These are phyloP conservation scores for Gisinianus flammeolus DNA, from an alignment of 2,888 invertebrate species.

Conservation along the genomic window DNA sequence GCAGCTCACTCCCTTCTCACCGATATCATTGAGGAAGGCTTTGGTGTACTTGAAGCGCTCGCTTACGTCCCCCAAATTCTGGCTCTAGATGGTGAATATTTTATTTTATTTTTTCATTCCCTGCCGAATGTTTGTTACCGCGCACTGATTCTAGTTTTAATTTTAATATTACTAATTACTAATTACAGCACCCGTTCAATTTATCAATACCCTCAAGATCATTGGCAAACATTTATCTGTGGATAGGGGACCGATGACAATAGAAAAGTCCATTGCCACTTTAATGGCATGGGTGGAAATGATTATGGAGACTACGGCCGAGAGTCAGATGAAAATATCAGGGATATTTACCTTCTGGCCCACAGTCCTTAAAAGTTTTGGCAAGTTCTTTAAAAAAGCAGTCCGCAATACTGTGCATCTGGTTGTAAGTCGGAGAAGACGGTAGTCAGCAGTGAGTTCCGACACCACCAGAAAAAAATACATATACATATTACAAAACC, in stretches of 20 bases:
- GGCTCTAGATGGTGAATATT: not conserved
- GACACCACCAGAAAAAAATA: too few relatives aligned
- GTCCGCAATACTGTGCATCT: too few relatives aligned
- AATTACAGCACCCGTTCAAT: not conserved
- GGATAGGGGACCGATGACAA: not conserved
- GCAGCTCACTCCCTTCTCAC: not conserved
- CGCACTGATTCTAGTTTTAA: too few relatives aligned
- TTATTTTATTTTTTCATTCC: too few relatives aligned
- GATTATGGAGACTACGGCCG: not conserved
- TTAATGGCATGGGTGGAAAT: not conserved
- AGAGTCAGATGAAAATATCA: not conserved
- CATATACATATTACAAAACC: too few relatives aligned
- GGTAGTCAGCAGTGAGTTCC: too few relatives aligned
- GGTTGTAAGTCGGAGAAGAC: too few relatives aligned
- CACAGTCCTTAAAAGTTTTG: not conserved
- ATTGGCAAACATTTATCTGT: not conserved
- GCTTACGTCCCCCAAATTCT: conserved; percentile 3
- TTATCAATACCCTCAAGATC: not conserved
- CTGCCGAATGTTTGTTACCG: too few relatives aligned
- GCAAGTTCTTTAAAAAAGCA: not conserved
- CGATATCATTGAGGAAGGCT: not conserved
- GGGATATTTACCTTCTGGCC: not conserved
- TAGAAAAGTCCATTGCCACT: not conserved
- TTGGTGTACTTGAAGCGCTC: not conserved
- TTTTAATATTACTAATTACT: too few relatives aligned